phyloP scores from a whole-genome alignment of 2,888 invertebrate species.

The Exephanes ischioxanthus region DNA sequence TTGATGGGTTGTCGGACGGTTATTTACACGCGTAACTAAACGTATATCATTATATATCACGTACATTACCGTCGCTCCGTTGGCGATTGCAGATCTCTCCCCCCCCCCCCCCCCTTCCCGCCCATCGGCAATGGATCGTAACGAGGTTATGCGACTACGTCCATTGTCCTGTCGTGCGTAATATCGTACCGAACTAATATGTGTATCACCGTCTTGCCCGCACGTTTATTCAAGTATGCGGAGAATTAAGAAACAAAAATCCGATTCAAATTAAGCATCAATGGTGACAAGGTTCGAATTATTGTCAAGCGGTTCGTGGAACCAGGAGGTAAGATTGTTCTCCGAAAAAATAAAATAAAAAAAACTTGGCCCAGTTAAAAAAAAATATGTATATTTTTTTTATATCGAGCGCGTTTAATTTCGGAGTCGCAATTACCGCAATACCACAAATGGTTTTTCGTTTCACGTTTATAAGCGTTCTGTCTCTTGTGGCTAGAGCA shows the following conservation, averaged over 20 bases:
- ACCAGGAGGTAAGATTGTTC: background rate
- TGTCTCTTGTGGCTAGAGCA: constrained; percentile 51
- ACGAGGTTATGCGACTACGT: constrained; percentile 43
- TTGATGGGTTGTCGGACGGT: constrained; percentile 17
- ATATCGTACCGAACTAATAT: constrained; percentile 31
- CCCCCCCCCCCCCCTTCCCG: background rate
- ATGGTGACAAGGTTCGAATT: background rate
- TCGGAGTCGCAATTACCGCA: constrained; percentile 37
- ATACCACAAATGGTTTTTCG: constrained; percentile 55
- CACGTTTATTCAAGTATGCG: background rate
- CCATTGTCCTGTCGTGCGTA: constrained; percentile 22
- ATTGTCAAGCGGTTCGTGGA: background rate
- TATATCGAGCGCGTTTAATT: background rate
- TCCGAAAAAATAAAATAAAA: background rate
- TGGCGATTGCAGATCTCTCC: constrained; percentile 20
- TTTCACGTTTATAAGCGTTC: constrained; percentile 62
- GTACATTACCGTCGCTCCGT: constrained; percentile 11
- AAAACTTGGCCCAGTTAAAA: background rate
- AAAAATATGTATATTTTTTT: background rate
- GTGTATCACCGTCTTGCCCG: constrained; percentile 7
- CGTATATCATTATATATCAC: constrained; percentile 23
- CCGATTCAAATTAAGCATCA: background rate
- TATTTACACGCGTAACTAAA: constrained; percentile 41
- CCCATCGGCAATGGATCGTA: constrained; percentile 50
- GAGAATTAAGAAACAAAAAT: background rate